A percentile compares a stretch with the other conserved stretches of the same genome.
These are phyloP conservation scores for Myiopsitta monachus DNA, from an alignment of 2,113 vertebrate species.

Conservation along the genomic window DNA sequence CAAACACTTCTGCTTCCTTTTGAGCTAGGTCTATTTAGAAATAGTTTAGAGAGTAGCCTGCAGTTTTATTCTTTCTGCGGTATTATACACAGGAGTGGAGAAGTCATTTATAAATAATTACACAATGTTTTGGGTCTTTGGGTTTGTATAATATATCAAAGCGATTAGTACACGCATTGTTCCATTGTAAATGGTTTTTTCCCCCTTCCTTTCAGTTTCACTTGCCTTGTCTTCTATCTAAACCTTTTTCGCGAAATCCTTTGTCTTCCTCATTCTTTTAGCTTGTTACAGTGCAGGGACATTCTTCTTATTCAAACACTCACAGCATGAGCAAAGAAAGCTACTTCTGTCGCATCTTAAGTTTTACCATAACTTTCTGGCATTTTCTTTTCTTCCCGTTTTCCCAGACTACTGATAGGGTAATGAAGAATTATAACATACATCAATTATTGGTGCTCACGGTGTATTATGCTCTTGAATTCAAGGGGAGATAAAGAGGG, in stretches of 20 bases:
- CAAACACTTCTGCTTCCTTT: constrained; percentile 86
- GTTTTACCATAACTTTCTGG: constrained; percentile 82
- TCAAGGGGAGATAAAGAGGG: constrained; percentile 56
- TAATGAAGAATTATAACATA: constrained; percentile 79
- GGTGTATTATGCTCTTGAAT: constrained; percentile 67
- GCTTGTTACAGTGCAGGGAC: constrained; percentile 94
- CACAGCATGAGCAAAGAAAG: constrained; percentile 92
- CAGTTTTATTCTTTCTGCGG: constrained; percentile 92
- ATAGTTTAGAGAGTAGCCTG: constrained; percentile 95
- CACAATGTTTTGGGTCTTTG: constrained; percentile 99
- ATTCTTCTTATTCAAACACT: constrained; percentile 98
- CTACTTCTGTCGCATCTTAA: constrained; percentile 83
- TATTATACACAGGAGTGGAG: constrained; percentile 88
- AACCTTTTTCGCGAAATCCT: constrained; percentile 92
- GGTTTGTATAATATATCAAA: constrained; percentile 99
- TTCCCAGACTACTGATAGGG: constrained; percentile 79
- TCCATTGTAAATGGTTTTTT: constrained; percentile 90
- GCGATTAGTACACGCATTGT: constrained; percentile 99
- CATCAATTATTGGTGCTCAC: constrained; percentile 78
- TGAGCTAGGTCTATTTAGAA: constrained; percentile 88
- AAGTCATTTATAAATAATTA: constrained; percentile 99
- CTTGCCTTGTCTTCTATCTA: constrained; percentile 93
- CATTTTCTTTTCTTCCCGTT: constrained; percentile 78
- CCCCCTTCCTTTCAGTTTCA: constrained; percentile 90
- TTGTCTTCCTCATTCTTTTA: constrained; percentile 96